Evolutionary conservation across 1,140 invertebrate species (phyloP), one percentile per base, ranked within the genome.

Genomic region (Lethrus apterus): DNA sequence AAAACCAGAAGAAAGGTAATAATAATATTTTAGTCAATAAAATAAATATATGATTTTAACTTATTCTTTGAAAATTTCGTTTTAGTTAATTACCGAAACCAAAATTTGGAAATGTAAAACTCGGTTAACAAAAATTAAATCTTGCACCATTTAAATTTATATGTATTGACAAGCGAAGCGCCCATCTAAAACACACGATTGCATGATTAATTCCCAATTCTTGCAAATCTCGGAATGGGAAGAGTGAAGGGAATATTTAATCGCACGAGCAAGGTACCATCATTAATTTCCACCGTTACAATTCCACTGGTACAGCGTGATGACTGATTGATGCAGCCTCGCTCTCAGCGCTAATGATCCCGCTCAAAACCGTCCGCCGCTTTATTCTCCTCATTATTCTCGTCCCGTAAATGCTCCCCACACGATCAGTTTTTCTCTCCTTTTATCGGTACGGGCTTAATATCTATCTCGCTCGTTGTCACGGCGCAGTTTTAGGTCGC

Each of bases 311-410:
- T 23, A 46, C 26, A 33, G 44, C 44, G 44, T 33, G 33, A 46
- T 46, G 44, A 46, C 44, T 46, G 44, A 46, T 46, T 46, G 44
- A 46, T 46, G 44, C 33, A 46, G 44, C 44, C 33, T 46, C 44
- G 44, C 44, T 46, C 35, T 33, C 33, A 46, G 34, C 35, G 44
- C 44, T 46, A 46, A 46, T 46, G 44, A 46, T 33, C 44, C 44
- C 34, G 42, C 44, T 46, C 33, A 34, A 33, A 46, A 46, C 44
- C 32, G 44, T 38, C 44, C 44, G 44, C 34, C 33, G 33, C 44
- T 46, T 33, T 33, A 46, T 46, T 21, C 44, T 33, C 33, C 44
- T 46, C 44, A 46, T 46, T 46, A 46, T 46, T 38, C 35, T 21
- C 35, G 33, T 36, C 33, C 44, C 44, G 38, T 46, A 46, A 46